Evolutionary conservation across 2,113 vertebrate species (phyloP).

Genomic region (Nymphicus hollandicus): DNA sequence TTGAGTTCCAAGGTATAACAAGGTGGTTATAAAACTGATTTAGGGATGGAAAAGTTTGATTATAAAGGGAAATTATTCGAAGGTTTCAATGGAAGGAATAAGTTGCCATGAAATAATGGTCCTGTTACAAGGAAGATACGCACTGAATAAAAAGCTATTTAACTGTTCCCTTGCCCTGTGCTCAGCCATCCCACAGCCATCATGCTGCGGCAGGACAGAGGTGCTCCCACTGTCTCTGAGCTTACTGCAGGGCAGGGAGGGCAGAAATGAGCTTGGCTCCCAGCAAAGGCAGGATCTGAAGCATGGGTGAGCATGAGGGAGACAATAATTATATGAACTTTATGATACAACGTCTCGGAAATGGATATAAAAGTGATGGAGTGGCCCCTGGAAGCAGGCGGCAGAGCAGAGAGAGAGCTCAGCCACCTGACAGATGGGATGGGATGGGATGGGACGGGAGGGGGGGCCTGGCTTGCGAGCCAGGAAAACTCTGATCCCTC

Average conservation of each 20-base stretch:
- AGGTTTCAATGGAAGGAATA: conserved; percentile 29
- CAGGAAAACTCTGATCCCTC: neutral
- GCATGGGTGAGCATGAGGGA: fast-evolving
- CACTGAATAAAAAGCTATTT: neutral
- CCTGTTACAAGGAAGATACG: neutral
- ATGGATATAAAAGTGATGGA: neutral
- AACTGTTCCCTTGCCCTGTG: neutral
- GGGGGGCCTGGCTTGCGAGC: neutral
- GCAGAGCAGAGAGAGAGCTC: neutral
- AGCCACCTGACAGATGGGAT: neutral
- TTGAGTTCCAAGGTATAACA: conserved; percentile 56
- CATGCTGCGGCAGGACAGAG: fast-evolving
- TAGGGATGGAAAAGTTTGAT: conserved; percentile 62
- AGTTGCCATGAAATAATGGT: conserved; percentile 20
- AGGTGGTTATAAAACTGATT: conserved; percentile 65
- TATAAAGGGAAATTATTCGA: conserved; percentile 41
- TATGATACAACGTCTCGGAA: neutral
- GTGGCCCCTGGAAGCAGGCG: neutral
- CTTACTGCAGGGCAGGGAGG: neutral
- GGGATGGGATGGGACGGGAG: too few relatives aligned
- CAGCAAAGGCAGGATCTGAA: neutral
- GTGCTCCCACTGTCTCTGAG: neutral
- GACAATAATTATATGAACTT: neutral
- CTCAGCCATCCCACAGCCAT: neutral
- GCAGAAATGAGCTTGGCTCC: neutral